Evolutionary conservation across 2,888 invertebrate species (phyloP), one percentile per base, ranked within the genome.

Genomic region (Nephrocerus scutellatus): DNA sequence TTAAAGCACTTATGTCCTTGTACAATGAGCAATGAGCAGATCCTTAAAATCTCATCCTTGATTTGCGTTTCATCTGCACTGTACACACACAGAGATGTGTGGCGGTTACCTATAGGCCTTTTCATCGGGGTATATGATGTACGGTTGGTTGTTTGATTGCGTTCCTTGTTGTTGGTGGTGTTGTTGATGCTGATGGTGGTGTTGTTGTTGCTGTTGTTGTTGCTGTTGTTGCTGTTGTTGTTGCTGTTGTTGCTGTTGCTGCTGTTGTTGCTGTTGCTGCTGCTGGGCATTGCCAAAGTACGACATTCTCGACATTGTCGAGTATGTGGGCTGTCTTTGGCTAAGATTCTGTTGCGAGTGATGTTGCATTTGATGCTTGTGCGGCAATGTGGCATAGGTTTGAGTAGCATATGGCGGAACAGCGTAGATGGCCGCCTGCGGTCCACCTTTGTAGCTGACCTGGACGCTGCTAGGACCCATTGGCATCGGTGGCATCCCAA

Each of bases 341-440:
- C 62, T 53, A 16, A 68, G 52, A 52, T 60, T 68, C 41, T 66
- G 63, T 31, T 57, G 59, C 5, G 68, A 67, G 34, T 67, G 63
- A 30, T 66, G 63, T 28, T 66, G 53, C 25, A 63, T 62, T 7
- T 62, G 54, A 43, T 79, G 63, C 62, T 82, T 82, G 60, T 76
- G 81, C 24, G 82, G 81, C 52, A 78, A 68, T 21, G 81, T 84
- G 33, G 80, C 79, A 76, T 73, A 49, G 49, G 47, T 60, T 47
- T 74, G 59, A 60, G 80, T 20, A 75, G 80, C 62, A 77, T 70
- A 26, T 72, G 81, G 72, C 1, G 79, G 78, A 13, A 80, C 74
- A 1, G 74, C 77, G 45, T 76, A 75, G 4, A 76, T 54, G 0
- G 74, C 72, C 0, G 72, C 66, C 10, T 65, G 48, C 15, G 65